Evolutionary conservation across 2,888 invertebrate genomes (phyloP).

Genomic region (Macaria liturata): DNA sequence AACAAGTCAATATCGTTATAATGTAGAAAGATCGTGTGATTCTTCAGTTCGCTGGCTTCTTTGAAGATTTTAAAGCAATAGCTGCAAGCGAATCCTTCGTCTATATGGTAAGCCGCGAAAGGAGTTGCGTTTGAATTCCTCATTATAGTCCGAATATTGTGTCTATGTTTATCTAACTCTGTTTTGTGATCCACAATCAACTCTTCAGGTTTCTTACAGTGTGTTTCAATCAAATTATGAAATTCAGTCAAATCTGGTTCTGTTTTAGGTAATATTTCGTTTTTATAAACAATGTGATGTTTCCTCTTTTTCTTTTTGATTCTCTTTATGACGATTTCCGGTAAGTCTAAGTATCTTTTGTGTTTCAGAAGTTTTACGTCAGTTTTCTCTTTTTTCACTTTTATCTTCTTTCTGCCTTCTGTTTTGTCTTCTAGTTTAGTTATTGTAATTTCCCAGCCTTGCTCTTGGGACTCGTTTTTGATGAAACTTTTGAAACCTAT

Average conservation of each 20-base stretch:
- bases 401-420: conserved; percentile 5
- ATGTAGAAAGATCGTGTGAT: conserved; percentile 42
- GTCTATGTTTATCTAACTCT: conserved; percentile 30
- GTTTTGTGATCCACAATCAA: conserved; percentile 6
- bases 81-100: conserved; percentile 51
- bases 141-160: conserved; percentile 41
- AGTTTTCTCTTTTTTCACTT: conserved; percentile 1
- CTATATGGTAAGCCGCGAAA: conserved; percentile 40
- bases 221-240: conserved; percentile 9
- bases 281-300: neutral
- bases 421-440: conserved; percentile 14
- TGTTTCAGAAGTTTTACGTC: neutral
- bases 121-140: conserved; percentile 50
- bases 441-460: conserved; percentile 16
- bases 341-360: neutral
- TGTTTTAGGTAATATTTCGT: neutral
- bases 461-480: conserved; percentile 14
- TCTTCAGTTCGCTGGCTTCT: conserved; percentile 49
- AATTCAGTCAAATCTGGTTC: conserved; percentile 1
- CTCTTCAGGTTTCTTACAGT: conserved; percentile 12
- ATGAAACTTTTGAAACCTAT: conserved; percentile 24
- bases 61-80: conserved; percentile 48
- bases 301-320: neutral
- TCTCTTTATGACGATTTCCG: conserved; percentile 10
- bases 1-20: conserved; percentile 10